Base-by-base conservation (phyloP, 2,888 invertebrate species). In the Dione juno region DNA sequence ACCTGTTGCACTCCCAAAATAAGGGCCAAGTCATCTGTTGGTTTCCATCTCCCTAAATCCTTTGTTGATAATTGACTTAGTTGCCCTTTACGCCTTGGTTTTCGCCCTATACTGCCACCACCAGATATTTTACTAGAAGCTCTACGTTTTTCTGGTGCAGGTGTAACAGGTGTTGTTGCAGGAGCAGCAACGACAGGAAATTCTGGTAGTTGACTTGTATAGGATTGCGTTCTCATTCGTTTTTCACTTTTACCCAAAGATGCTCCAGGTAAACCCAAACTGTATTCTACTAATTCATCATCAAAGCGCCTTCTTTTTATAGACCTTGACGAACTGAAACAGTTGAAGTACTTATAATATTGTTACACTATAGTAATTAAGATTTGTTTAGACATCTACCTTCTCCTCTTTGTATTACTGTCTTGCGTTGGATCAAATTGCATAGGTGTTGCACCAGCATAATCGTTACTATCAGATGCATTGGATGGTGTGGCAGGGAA, bases 231-330 rank as follows among this genome's bases (percentile, higher is more conserved):
- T 5, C 93, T 89, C 74, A 93, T 88, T 67, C 93, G 81, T 72
- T 93, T 93, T 28, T 86, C 93, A 45, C 88, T 87, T 80, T 93
- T 93, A 0, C 91, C 90, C 28, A 92, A 78, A 0, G 93, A 93
- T 3, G 93, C 90, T 1, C 94, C 95, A 0, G 95, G 95, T 78
- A 95, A 88, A 64, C 96, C 95, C 70, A 97, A 89, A 85, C 97
- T 97, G 77, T 97, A 98, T 80, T 99, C 99, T 0, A 99, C 99
- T 70, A 99, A 93, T 89, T 99, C 99, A 94, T 99, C 99, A 84
- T 99, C 99, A 89, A 99, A 99, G 79, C 98, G 97, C 80, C 97
- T 96, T 0, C 99, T 95, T 87, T 99, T 99, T 80, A 99, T 99
- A 1, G 98, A 98, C 71, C 99, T 94, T 40, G 97, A 98, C 13